These are phyloP conservation scores for Hyaena hyaena DNA, from an alignment of 2,113 vertebrate genomes.

Conservation along the genomic window DNA sequence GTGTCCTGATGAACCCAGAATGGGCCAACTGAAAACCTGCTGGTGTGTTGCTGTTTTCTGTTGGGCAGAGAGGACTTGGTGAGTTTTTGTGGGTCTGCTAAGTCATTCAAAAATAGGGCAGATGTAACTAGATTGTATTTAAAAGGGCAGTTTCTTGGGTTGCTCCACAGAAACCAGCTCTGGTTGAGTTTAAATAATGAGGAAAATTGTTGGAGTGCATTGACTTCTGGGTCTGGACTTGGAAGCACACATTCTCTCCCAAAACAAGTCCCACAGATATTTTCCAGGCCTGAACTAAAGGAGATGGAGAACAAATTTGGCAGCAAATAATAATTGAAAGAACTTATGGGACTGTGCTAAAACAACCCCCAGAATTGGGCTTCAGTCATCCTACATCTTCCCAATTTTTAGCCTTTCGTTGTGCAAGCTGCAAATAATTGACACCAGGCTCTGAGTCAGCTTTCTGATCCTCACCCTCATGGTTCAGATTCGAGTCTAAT, in stretches of 20 bases:
- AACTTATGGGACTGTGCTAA: background rate
- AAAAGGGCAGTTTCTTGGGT: background rate
- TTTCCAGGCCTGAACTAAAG: background rate
- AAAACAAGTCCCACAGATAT: slow-evolving; percentile 17
- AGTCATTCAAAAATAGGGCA: background rate
- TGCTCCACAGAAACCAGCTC: background rate
- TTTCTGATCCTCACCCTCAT: slow-evolving; percentile 77
- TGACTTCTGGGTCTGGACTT: background rate
- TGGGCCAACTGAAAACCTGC: background rate
- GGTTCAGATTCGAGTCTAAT: slow-evolving; percentile 79
- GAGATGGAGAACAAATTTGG: slow-evolving; percentile 36
- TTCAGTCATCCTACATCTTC: slow-evolving; percentile 35
- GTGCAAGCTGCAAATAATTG: slow-evolving; percentile 67
- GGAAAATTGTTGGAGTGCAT: background rate
- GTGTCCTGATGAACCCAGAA: background rate
- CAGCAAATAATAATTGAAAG: slow-evolving; percentile 16
- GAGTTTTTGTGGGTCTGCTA: background rate
- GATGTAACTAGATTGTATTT: background rate
- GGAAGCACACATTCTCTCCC: background rate
- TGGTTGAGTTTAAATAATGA: slow-evolving; percentile 20
- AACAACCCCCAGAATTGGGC: background rate
- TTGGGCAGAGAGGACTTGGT: background rate
- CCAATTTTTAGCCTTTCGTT: slow-evolving; percentile 54
- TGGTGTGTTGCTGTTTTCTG: background rate
- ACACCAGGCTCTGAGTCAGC: slow-evolving; percentile 71